Evolutionary conservation across 2,797 vertebrate genomes (phyloP).

Genomic region (Manis javanica): DNA sequence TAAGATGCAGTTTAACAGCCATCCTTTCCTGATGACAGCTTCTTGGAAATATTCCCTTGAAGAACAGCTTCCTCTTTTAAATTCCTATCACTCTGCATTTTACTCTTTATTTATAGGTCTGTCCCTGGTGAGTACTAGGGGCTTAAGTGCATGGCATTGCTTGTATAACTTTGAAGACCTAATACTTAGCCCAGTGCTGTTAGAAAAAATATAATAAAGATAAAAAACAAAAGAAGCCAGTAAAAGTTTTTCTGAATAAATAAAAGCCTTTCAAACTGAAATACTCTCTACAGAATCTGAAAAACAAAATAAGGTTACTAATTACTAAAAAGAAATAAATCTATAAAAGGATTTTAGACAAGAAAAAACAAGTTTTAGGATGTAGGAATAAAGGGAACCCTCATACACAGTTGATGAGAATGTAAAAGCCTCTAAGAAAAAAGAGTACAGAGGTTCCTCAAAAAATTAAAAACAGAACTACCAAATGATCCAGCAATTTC

Average conservation of each 20-base stretch:
- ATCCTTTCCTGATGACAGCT: not conserved
- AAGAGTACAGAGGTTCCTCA: not conserved
- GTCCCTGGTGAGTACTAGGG: not conserved
- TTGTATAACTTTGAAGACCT: not conserved
- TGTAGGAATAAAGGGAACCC: not conserved
- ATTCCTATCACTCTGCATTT: not conserved
- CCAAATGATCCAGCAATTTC: not conserved
- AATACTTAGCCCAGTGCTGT: not conserved
- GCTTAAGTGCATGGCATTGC: not conserved
- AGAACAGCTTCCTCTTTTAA: not conserved
- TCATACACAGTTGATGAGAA: not conserved
- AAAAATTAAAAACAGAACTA: not conserved
- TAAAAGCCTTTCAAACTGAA: not conserved
- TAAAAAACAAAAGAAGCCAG: not conserved
- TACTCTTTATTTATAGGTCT: not conserved
- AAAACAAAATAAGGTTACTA: not conserved
- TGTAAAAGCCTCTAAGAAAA: not conserved
- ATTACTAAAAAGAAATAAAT: not conserved
- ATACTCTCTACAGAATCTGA: not conserved
- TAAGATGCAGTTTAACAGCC: not conserved
- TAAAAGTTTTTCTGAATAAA: not conserved
- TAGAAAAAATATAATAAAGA: not conserved
- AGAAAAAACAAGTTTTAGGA: not conserved
- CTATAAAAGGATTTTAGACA: not conserved
- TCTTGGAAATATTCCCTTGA: not conserved